A percentile compares a stretch with the other conserved stretches of the same genome.
Conservation (phyloP, 2,888 invertebrate genomes). For the Linnaemya vulpina region DNA sequence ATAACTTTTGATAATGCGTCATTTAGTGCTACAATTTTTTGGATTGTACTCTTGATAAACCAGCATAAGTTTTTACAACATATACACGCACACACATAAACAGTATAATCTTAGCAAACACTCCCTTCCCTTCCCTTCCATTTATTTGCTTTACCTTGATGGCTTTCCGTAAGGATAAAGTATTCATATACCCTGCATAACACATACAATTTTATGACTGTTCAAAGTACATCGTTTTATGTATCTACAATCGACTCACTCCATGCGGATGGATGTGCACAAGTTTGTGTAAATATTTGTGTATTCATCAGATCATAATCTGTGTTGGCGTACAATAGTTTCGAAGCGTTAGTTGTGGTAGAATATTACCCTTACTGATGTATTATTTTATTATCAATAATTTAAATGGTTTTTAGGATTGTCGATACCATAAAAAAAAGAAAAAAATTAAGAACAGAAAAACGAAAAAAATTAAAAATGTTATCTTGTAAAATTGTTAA, state of each 20-base stretch:
- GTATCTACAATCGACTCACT: conserved; percentile 6
- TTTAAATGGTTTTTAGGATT: no score
- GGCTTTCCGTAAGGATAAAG: not conserved
- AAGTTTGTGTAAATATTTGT: no score
- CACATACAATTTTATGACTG: not conserved
- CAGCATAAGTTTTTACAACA: conserved; percentile 44
- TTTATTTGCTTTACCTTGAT: not conserved
- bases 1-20: conserved; percentile 40
- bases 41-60: not conserved
- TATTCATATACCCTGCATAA: conserved; percentile 2
- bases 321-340: no score
- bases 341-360: no score
- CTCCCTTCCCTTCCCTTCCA: not conserved
- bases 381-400: no score
- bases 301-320: no score
- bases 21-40: not conserved
- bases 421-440: no score
- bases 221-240: not conserved
- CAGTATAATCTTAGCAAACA: conserved; percentile 27
- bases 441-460: no score
- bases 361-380: no score
- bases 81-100: conserved; percentile 22
- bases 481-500: no score
- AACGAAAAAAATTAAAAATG: no score
- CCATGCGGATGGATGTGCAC: not conserved